These are phyloP conservation scores for Cyclophora albipunctata DNA, from an alignment of 2,888 invertebrate genomes.

Conservation along the genomic window DNA sequence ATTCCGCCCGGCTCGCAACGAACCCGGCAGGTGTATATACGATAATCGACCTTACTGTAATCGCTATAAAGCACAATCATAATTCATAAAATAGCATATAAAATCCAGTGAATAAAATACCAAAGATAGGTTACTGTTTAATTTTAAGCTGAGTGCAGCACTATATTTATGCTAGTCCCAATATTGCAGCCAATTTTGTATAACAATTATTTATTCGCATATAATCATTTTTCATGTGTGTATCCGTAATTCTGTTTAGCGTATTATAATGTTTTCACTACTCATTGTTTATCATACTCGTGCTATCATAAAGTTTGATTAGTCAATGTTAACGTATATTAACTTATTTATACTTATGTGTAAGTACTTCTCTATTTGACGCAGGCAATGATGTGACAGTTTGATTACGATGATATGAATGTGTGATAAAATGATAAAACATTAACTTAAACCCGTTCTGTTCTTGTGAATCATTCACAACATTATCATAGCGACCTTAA, in stretches of 20 bases:
- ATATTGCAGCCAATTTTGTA: conserved; percentile 50
- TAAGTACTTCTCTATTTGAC: conserved; percentile 31
- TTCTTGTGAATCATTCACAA: conserved; percentile 25
- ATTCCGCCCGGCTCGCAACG: conserved; percentile 7
- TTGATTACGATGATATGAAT: conserved; percentile 25
- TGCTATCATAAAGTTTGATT: conserved; percentile 34
- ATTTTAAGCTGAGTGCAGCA: conserved; percentile 39
- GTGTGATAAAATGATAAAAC: conserved; percentile 20
- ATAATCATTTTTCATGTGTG: conserved; percentile 40
- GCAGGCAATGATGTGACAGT: conserved; percentile 35
- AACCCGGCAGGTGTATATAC: conserved; percentile 29
- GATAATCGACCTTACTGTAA: conserved; percentile 31
- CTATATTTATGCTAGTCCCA: conserved; percentile 59
- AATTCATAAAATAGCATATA: conserved; percentile 49
- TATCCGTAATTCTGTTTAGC: conserved; percentile 30
- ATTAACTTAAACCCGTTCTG: conserved; percentile 2
- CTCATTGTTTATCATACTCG: conserved; percentile 39
- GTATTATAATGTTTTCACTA: conserved; percentile 37
- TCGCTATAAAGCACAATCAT: conserved; percentile 38
- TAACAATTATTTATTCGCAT: conserved; percentile 54
- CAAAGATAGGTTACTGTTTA: conserved; percentile 57
- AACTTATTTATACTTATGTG: conserved; percentile 24
- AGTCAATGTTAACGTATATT: conserved; percentile 32
- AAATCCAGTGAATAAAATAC: conserved; percentile 56
- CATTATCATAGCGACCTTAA: conserved; percentile 24